Conservation (phyloP, 2,797 vertebrate genomes). For the Hirundo rustica region DNA sequence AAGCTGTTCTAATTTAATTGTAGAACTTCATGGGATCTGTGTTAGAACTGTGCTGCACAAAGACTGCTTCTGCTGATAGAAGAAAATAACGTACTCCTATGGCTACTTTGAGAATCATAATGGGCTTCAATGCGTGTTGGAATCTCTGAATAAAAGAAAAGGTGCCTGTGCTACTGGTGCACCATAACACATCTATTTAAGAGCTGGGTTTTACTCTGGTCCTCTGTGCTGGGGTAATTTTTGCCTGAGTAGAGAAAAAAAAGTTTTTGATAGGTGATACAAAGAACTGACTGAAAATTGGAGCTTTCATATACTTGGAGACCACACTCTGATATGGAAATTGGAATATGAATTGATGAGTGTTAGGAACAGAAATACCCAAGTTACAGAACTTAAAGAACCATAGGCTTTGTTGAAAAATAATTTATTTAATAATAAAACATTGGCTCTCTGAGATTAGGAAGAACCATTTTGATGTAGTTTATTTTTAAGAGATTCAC, state of each 20-base stretch:
- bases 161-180: not conserved
- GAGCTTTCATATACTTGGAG: not conserved
- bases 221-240: not conserved
- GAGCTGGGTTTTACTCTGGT: not conserved
- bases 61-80: not conserved
- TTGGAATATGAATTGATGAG: not conserved
- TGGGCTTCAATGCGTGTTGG: not conserved
- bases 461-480: not conserved
- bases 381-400: not conserved
- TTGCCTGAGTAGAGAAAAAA: not conserved
- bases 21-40: not conserved
- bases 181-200: not conserved
- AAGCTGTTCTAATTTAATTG: not conserved
- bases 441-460: not conserved
- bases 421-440: not conserved
- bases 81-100: not conserved
- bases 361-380: not conserved
- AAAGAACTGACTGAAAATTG: not conserved
- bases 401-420: not conserved
- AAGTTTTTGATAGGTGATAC: not conserved
- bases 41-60: not conserved
- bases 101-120: not conserved
- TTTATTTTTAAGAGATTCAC: constrained; percentile 2
- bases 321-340: not conserved
- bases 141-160: not conserved